Base-by-base conservation (phyloP, 2,113 vertebrate genomes). In the Hippocampus barbouri region DNA sequence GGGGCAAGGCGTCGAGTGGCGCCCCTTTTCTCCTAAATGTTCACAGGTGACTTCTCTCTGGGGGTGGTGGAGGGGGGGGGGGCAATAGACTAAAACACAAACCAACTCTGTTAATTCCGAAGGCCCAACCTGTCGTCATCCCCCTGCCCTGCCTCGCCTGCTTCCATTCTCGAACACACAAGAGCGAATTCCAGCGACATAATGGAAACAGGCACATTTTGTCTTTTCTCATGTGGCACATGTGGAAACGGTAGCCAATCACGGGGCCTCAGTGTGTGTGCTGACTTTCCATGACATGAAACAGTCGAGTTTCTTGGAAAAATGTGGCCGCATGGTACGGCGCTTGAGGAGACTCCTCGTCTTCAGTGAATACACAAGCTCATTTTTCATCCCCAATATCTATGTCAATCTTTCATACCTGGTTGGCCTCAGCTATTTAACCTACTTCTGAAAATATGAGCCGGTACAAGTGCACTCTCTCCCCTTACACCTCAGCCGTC, bases 401-500 rank as follows among this genome's bases (percentile, higher is more conserved):
- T 57, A 3, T 23, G 21, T 11, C 8, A 71, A 49, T 15, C 20
- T 15, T 51, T 3, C 45, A 49, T 47, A 60, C 15, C 43, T 66
- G 40, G 57, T 38, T 47, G 15, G 21, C 38, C 51, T 57, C 41
- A 74, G 61, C 75, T 73, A 65, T 80, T 75, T 68, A 77, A 80
- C 78, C 69, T 71, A 69, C 72, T 78, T 75, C 69, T 75, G 75
- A 43, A 67, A 66, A 70, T 43, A 60, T 61, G 74, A 79, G 20
- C 12, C 54, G 4, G n/a, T 11, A 25, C 5, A 57, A 47, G 45
- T 15, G 45, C 45, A 47, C 45, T 15, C n/a, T 41, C 62, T 60
- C 38, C 54, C 43, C 45, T 34, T 75, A 79, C 85, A 84, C 78
- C 64, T 77, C 88, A 94, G 91, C 93, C 30, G 61, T 21, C 93